phyloP scores from a whole-genome alignment of 1,140 invertebrate genomes.

The Campodea augens region DNA sequence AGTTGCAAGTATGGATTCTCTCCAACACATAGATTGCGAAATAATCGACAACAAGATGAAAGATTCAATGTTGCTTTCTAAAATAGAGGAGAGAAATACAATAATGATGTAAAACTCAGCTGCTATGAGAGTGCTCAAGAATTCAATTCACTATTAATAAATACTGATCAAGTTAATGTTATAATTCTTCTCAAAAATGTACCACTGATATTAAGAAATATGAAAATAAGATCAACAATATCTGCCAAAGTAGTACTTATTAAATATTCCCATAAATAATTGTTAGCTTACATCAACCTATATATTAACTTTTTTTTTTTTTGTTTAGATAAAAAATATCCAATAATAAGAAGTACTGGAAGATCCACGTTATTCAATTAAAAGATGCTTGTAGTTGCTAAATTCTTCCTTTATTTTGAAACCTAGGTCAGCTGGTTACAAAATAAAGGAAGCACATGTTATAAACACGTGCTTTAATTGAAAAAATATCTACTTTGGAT shows the following conservation, averaged over 20 bases:
- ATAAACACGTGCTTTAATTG: background rate
- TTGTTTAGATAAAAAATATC: background rate
- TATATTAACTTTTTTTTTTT: no score
- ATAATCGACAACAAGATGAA: constrained; percentile 41
- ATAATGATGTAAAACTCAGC: constrained; percentile 7
- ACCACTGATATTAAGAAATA: background rate
- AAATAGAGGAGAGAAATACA: constrained; percentile 24
- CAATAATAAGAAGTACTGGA: background rate
- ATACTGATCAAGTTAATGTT: constrained; percentile 32
- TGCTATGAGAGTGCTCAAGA: constrained; percentile 17
- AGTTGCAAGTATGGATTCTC: constrained; percentile 42
- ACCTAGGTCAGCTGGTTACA: no score
- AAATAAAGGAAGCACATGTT: background rate
- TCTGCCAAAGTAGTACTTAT: no score
- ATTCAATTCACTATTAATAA: constrained; percentile 20
- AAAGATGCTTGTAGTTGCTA: no score
- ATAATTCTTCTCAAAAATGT: constrained; percentile 15
- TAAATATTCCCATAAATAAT: no score
- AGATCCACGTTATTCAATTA: no score
- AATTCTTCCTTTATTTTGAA: no score
- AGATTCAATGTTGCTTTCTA: constrained; percentile 35
- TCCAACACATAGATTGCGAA: constrained; percentile 43
- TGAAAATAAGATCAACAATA: no score
- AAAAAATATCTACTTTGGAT: background rate
- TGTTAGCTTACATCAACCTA: no score